These are phyloP conservation scores for Graphium colonna DNA, from an alignment of 2,888 invertebrate genomes.

Conservation along the genomic window DNA sequence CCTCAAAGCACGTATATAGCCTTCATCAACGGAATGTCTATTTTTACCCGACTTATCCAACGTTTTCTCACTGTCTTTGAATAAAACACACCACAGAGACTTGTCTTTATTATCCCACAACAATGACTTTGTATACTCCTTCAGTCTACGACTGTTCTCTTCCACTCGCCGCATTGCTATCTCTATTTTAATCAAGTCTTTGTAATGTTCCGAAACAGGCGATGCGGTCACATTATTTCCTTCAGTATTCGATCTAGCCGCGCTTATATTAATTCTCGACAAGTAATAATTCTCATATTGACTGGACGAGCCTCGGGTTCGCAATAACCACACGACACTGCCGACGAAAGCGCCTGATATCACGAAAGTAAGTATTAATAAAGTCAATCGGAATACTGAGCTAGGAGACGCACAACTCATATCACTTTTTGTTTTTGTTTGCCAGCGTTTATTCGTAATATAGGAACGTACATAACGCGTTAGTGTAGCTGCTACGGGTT, in stretches of 20 bases:
- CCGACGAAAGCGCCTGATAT: conserved; percentile 70
- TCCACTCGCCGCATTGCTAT: conserved; percentile 77
- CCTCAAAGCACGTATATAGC: conserved; percentile 60
- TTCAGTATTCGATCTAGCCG: conserved; percentile 48
- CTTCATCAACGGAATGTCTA: conserved; percentile 57
- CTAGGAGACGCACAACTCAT: conserved; percentile 75
- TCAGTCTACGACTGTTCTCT: conserved; percentile 71
- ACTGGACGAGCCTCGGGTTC: conserved; percentile 56
- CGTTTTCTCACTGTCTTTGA: conserved; percentile 64
- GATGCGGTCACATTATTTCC: conserved; percentile 54
- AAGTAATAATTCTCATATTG: conserved; percentile 78
- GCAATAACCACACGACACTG: conserved; percentile 72
- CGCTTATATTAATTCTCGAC: conserved; percentile 78
- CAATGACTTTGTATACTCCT: conserved; percentile 73
- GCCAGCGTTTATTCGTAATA: conserved; percentile 44
- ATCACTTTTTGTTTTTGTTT: conserved; percentile 77
- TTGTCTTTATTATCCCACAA: conserved; percentile 76
- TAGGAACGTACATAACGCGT: conserved; percentile 67
- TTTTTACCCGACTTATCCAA: conserved; percentile 50
- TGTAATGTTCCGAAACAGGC: conserved; percentile 67
- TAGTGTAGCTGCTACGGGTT: conserved; percentile 48
- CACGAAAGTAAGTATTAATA: conserved; percentile 66
- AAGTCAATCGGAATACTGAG: conserved; percentile 68
- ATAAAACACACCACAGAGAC: conserved; percentile 75
- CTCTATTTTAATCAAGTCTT: conserved; percentile 76